phyloP scores from a whole-genome alignment of 2,113 vertebrate genomes.

The Solea solea region DNA sequence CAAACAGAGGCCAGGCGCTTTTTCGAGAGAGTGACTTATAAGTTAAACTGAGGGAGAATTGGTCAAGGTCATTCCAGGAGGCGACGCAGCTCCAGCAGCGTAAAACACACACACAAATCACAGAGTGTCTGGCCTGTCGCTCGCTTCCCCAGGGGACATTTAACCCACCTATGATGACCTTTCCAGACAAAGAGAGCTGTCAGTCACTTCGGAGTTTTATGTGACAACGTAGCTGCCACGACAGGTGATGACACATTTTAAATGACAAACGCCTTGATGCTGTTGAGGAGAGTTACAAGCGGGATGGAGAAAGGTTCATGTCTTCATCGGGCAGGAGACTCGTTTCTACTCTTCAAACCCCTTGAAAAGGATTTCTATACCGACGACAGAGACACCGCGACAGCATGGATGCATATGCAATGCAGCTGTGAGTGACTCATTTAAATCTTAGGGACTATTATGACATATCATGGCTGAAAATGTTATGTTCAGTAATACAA shows the following conservation, averaged over 20 bases:
- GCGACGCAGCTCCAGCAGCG: constrained; percentile 59
- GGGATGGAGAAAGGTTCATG: constrained; percentile 18
- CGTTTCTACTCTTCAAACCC: too few species aligned
- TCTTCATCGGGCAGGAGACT: too few species aligned
- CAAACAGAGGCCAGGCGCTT: constrained; percentile 56
- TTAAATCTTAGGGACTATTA: too few species aligned
- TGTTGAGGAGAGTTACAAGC: constrained; percentile 46
- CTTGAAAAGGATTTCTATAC: too few species aligned
- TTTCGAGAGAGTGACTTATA: constrained; percentile 69
- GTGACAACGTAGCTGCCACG: constrained; percentile 62
- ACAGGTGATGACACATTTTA: constrained; percentile 76
- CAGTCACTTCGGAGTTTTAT: constrained; percentile 69
- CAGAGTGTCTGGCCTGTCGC: constrained; percentile 52
- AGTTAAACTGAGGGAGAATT: constrained; percentile 63
- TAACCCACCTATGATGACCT: constrained; percentile 73
- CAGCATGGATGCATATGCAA: too few species aligned
- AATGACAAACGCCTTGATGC: constrained; percentile 56
- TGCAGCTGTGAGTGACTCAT: too few species aligned
- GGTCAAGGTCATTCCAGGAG: constrained; percentile 69
- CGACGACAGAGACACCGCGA: too few species aligned
- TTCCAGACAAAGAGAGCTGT: constrained; percentile 59
- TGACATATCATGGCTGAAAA: too few species aligned
- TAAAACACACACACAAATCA: constrained; percentile 67
- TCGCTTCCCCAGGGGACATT: constrained; percentile 66
- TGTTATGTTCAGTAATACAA: too few species aligned